Evolutionary conservation across 2,113 vertebrate genomes (phyloP), one percentile per base, ranked within the genome.

Genomic region (Artemisiospiza belli): DNA sequence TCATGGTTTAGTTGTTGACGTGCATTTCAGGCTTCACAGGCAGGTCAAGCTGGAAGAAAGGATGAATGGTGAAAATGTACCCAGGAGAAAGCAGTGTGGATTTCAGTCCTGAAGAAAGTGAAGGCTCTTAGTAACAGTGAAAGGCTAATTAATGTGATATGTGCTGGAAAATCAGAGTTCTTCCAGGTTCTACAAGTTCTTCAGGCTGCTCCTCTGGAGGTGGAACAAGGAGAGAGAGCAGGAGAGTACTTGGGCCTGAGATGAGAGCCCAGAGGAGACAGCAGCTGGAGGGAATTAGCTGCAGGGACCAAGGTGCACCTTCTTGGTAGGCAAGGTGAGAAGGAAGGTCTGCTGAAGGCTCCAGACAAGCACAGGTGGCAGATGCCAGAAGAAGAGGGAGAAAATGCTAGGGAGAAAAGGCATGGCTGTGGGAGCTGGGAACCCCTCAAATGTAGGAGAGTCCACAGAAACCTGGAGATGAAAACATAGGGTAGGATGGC

Each of bases 141-240:
- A 84, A 78, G 35, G 25, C 10, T 58, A 74, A 74, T 66, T 74
- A 13, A 23, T 4, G 6, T 11, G 35, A 43, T 24, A 33, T 2
- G 3, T 3, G 3, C 46, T 84, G 51, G 46, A 84, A 83, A 87
- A 93, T 30, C 7, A 22, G 47, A 70, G 49, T 24, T 75, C 39
- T 86, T 76, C 0, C 49, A 51, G 49, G 49, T 51, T 51, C 49
- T 51, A 25, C 49, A 51, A 69, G 47, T 35, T 75, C 33, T 87
- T 76, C 0, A 0, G 31, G 15, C 49, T 49, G 13, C 22, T 77
- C 2, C 11, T 78, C 43, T 87, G 43, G 23, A 81, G 31, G 5
- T 64, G 18, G 43, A 75, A 72, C 17, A 88, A 16, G 10, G 10
- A 69, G 4, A 68, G 54, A 79, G 27, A 82, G 57, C 35, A 70